Conservation (phyloP, 2,797 vertebrate species). For the Microchirus variegatus region DNA sequence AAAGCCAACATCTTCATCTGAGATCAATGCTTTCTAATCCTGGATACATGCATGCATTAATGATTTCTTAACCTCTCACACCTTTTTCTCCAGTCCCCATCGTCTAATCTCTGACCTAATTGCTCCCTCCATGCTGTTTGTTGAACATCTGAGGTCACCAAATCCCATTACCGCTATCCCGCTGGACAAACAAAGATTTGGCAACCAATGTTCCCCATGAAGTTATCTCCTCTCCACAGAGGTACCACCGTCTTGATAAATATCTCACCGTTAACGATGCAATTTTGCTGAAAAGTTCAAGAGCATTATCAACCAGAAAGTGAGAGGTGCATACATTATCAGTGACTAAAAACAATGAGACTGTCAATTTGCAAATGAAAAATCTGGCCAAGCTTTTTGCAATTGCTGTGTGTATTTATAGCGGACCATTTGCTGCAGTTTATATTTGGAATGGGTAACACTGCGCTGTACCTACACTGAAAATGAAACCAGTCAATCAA, state of each 20-base stretch:
- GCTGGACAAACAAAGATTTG: conserved; percentile 1
- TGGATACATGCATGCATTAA: conserved; percentile 64
- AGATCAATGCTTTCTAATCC: conserved; percentile 68
- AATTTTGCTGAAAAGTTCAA: conserved; percentile 52
- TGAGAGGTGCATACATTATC: conserved; percentile 57
- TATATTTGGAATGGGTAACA: conserved; percentile 39
- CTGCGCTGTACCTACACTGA: conserved; percentile 21
- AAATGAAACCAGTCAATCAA: conserved; percentile 43
- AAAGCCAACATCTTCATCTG: conserved; percentile 54
- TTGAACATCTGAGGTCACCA: conserved; percentile 3
- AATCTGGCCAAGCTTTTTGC: conserved; percentile 21
- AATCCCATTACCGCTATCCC: conserved; percentile 12
- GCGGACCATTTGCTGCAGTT: conserved; percentile 42
- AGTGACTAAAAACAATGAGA: conserved; percentile 51
- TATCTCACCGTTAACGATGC: conserved; percentile 45
- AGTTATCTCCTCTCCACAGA: conserved; percentile 9
- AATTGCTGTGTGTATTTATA: conserved; percentile 43
- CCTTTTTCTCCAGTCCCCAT: conserved; percentile 2
- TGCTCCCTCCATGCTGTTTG: conserved; percentile 18
- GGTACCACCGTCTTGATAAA: conserved; percentile 29
- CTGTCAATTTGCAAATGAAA: conserved; percentile 45
- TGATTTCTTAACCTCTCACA: conserved; percentile 49
- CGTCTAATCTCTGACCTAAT: conserved; percentile 27
- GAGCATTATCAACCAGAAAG: conserved; percentile 50
- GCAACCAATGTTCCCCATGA: neutral